Evolutionary conservation across 2,113 vertebrate species (phyloP).

Genomic region (Eublepharis macularius): DNA sequence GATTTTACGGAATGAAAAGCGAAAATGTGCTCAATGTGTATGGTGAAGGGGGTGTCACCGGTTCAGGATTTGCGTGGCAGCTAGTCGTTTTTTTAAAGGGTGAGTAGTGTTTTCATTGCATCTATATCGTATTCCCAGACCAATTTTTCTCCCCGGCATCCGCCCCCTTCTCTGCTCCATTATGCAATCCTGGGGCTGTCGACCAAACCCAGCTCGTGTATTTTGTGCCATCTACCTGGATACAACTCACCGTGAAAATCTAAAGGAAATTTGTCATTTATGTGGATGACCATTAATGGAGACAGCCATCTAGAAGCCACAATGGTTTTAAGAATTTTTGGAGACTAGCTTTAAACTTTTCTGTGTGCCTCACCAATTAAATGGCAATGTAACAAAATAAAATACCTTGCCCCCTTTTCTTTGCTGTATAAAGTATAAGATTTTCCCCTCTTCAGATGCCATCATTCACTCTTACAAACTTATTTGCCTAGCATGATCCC

Average conservation of each 20-base stretch:
- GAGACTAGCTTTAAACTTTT: background rate
- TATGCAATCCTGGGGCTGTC: conserved; percentile 19
- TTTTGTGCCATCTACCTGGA: background rate
- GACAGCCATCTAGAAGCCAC: background rate
- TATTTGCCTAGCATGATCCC: background rate
- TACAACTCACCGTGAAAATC: background rate
- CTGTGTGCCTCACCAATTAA: conserved; percentile 47
- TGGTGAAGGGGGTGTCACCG: background rate
- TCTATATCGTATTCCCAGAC: conserved; percentile 25
- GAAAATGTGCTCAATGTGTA: too few relatives aligned
- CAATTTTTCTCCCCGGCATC: background rate
- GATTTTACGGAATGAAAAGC: background rate
- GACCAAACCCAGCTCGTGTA: conserved; percentile 26
- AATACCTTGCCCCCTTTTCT: conserved; percentile 27
- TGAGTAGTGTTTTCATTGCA: background rate
- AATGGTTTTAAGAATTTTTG: conserved; percentile 14
- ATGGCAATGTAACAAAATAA: conserved; percentile 23
- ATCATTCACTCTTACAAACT: background rate
- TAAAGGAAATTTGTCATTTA: background rate
- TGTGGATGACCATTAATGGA: background rate
- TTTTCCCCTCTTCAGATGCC: background rate
- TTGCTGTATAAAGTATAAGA: conserved; percentile 33
- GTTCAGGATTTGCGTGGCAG: background rate
- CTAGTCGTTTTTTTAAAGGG: background rate
- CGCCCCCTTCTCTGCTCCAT: conserved; percentile 25